Evolutionary conservation across 2,797 vertebrate genomes (phyloP), one percentile per base, ranked within the genome.

Genomic region (Poeciliopsis turneri): DNA sequence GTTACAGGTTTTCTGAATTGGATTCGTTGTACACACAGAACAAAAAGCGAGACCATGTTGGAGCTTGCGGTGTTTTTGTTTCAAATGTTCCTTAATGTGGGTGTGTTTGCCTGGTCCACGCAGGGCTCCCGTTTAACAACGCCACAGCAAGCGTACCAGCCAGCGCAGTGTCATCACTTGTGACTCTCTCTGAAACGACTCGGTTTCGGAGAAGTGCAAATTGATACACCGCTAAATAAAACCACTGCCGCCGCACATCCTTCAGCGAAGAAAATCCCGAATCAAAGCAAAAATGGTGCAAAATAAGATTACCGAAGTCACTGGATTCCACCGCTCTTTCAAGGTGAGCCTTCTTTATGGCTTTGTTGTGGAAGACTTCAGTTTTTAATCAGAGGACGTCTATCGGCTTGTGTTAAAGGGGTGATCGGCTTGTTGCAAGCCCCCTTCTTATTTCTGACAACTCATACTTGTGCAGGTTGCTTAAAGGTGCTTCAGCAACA

Each of bases 321-420:
- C 96, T 75, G 97, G 97, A 88, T 98, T 98, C 89, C 97, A 97
- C 82, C 97, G 96, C 90, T 98, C 98, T 41, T 98, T 98, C 93
- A 98, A 97, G 97, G 98, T 98, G 89, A 95, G 94, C 83, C 71
- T 41, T 10, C 4, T 28, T 33, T 28, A 16, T 1, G 43, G 45
- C 30, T 4, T n/a, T n/a, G 43, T 66, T 46, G 45, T 64, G 5
- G 39, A 23, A 25, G 36, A 7, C 28, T 33, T 51, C 74, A 11
- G 33, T 33, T 39, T 79, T 30, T 79, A 82, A 74, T 80, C 66
- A 16, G 78, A 75, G 73, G 64, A 78, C 61, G 20, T 86, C 81
- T 86, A 75, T 83, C 77, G 74, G 77, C 75, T 66, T 80, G 16
- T 49, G 69, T 69, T 64, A 20, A 28, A 57, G n/a, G 70, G 61